Base-by-base conservation (phyloP, 2,113 vertebrate species). In the Poeciliopsis prolifica region DNA sequence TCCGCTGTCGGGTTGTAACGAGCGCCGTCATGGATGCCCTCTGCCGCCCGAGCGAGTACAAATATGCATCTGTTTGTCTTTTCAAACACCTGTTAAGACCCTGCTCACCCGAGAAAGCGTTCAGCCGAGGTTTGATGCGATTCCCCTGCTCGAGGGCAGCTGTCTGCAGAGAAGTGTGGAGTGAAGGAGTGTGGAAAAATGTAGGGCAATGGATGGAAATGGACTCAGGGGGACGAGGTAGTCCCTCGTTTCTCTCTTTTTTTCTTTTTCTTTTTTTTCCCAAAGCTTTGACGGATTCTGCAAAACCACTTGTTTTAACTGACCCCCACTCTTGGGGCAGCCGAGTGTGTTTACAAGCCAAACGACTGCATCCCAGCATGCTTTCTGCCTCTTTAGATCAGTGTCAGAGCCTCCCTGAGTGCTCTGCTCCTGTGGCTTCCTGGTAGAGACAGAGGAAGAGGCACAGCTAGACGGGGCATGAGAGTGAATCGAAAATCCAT, bases 291-390 rank as follows among this genome's bases (percentile, higher is more conserved):
- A 75, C 77, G 1, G 77, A 68, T 77, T 15, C 75, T 88, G 80
- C 77, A 85, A 42, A 87, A 79, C 69, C 79, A 75, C 89, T 89
- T 72, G 86, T 85, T 88, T 82, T 76, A 77, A 75, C 79, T 81
- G 69, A 67, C 40, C 64, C 70, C 80, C 83, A n/a, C 51, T 86
- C 78, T 78, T 22, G 90, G 88, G 81, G 81, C 90, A 85, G 80
- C 80, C 77, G 61, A 87, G 86, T 87, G 91, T 91, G 91, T 91
- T 91, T 92, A 89, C 87, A 84, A 83, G 84, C 82, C 78, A 60
- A 8, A 64, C 63, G 64, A 76, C 87, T 68, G 80, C 86, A 70
- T 92, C 86, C 84, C 67, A 79, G 81, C 86, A 77, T 85, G 90
- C 89, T 77, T 48, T 22, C 79, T 90, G 90, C 88, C 92, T 86